Conservation (phyloP, 2,797 vertebrate species). For the Hemibagrus guttatus region DNA sequence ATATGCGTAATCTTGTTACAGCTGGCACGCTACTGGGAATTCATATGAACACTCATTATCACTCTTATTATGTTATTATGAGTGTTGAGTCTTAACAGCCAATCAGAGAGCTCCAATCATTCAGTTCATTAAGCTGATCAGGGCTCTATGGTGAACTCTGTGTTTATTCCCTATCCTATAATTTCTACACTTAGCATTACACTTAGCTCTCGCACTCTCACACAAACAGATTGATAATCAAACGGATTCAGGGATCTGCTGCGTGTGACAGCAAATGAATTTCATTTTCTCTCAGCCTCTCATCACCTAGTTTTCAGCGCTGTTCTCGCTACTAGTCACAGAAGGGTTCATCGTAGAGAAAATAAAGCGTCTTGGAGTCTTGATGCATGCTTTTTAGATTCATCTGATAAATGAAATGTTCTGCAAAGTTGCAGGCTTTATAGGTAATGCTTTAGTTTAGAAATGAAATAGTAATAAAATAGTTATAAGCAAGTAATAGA, state of each 20-base stretch:
- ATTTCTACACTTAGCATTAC: too few relatives aligned
- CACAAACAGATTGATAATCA: background rate
- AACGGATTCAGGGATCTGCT: background rate
- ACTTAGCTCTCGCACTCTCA: background rate
- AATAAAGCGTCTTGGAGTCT: background rate
- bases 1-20: background rate
- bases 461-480: background rate
- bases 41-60: too few relatives aligned
- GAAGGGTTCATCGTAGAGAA: background rate
- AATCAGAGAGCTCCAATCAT: background rate
- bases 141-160: background rate
- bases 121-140: background rate
- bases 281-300: background rate
- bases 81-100: background rate
- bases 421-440: background rate
- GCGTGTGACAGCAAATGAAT: background rate
- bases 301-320: background rate
- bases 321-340: background rate
- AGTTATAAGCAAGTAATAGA: background rate
- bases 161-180: background rate
- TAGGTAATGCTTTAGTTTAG: background rate
- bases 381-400: background rate
- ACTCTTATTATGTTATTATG: background rate
- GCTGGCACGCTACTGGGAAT: background rate
- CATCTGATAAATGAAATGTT: background rate